Evolutionary conservation across 2,888 invertebrate species (phyloP).

Genomic region (Cryptocheilus praepositus): DNA sequence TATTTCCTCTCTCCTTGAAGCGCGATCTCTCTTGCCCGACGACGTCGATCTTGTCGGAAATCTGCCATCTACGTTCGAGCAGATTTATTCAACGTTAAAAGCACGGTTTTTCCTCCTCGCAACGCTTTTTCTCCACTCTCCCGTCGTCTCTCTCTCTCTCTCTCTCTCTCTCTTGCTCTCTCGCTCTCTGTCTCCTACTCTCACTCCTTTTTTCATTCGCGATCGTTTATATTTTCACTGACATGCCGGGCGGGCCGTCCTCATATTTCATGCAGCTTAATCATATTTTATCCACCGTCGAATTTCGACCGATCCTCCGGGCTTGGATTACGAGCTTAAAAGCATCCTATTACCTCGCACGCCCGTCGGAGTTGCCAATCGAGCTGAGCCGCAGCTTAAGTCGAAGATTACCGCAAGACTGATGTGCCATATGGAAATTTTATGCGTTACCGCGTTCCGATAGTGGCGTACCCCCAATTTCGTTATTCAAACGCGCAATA

Average conservation of each 20-base stretch:
- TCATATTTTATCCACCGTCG: conserved; percentile 51
- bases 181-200: conserved; percentile 1
- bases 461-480: not conserved
- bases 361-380: conserved; percentile 29
- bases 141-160: conserved; percentile 5
- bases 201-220: not conserved
- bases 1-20: too few species aligned
- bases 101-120: not conserved
- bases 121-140: not conserved
- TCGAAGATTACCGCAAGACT: conserved; percentile 33
- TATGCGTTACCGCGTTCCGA: not conserved
- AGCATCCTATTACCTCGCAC: conserved; percentile 32
- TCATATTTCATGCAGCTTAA: conserved; percentile 44
- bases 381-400: conserved; percentile 29
- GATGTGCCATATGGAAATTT: conserved; percentile 19
- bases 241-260: conserved; percentile 2
- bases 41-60: too few species aligned
- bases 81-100: conserved; percentile 39
- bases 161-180: too few species aligned
- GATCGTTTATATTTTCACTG: conserved; percentile 1
- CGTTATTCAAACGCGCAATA: not conserved
- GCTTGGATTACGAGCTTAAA: conserved; percentile 37
- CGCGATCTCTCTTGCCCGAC: too few species aligned
- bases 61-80: not conserved
- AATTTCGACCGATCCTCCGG: conserved; percentile 35